Evolutionary conservation across 2,888 invertebrate species (phyloP).

Genomic region (Ophion slaviceki): DNA sequence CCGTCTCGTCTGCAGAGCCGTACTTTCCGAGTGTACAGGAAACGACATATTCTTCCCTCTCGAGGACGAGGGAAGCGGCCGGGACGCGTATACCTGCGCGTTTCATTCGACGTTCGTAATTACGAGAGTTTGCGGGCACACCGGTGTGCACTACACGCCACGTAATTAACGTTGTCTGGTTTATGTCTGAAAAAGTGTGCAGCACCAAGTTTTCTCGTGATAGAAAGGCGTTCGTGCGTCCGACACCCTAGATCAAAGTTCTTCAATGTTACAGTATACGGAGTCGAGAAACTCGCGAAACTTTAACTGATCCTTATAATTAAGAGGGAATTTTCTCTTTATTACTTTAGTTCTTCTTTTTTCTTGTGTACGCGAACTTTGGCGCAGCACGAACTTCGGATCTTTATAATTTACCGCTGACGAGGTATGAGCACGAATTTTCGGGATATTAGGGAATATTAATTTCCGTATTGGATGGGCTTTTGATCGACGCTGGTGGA

Average conservation of each 20-base stretch:
- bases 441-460: background rate
- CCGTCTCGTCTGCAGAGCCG: background rate
- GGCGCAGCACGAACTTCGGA: background rate
- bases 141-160: slow-evolving; percentile 27
- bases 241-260: slow-evolving; percentile 51
- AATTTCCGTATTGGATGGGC: background rate
- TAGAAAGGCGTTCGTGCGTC: slow-evolving; percentile 34
- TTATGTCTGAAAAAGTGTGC: slow-evolving; percentile 51
- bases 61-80: background rate
- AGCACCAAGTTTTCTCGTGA: slow-evolving; percentile 24
- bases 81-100: slow-evolving; percentile 25
- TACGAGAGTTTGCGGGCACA: slow-evolving; percentile 36
- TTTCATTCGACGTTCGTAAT: slow-evolving; percentile 54
- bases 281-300: slow-evolving; percentile 34
- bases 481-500: background rate
- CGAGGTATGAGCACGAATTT: background rate
- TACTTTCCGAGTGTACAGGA: slow-evolving; percentile 12
- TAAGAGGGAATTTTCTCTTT: slow-evolving; percentile 41
- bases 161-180: slow-evolving; percentile 57
- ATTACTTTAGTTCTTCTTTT: background rate
- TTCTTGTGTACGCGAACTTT: background rate
- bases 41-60: slow-evolving; percentile 26
- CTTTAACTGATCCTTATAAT: slow-evolving; percentile 47
- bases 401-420: background rate
- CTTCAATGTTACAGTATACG: slow-evolving; percentile 10